Evolutionary conservation across 2,888 invertebrate species (phyloP), one percentile per base, ranked within the genome.

Genomic region (Trileptium ribeirensis): DNA sequence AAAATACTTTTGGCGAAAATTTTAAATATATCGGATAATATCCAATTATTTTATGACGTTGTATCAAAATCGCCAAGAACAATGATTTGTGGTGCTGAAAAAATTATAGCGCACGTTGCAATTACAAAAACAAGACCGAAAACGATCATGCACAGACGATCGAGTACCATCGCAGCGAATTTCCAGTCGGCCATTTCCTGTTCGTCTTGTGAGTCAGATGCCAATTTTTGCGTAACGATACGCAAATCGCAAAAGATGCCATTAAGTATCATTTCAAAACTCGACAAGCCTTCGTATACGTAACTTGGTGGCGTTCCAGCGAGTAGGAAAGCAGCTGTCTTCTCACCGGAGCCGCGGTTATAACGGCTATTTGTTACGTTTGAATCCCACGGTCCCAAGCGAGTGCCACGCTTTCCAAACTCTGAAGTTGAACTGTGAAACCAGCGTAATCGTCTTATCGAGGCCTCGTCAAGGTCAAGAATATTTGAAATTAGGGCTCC

Each of bases 101-200:
- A 83, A 15, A 82, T 83, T 51, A 82, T 83, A n/a, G 83, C 34
- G 36, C 36, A 81, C 1, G 81, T 82, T 24, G 82, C 82, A 3
- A 83, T 34, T 2, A 82, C 39, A n/a, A 82, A 74, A 33, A 82
- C 78, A 34, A 82, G 37, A 15, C 64, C 40, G 83, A 82, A 82
- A 24, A 80, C 34, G 83, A 80, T 79, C n/a, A 82, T 51, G 36
- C 82, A 82, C n/a, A 82, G 29, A 2, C 82, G 67, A 67, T 82
- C 82, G 24, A 82, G 51, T 78, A 82, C 80, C 82, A 82, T 82
- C 31, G 82, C 83, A 24, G 79, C 82, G 38, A 82, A 82, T 39
- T 79, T 82, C 77, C 77, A 75, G 39, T 75, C 77, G 3, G 38
- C 36, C 37, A 37, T 36, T 37, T 38, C n/a, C 39, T 75, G 38